Conservation (phyloP, 2,113 vertebrate genomes). For the Cephalopholis sonnerati region DNA sequence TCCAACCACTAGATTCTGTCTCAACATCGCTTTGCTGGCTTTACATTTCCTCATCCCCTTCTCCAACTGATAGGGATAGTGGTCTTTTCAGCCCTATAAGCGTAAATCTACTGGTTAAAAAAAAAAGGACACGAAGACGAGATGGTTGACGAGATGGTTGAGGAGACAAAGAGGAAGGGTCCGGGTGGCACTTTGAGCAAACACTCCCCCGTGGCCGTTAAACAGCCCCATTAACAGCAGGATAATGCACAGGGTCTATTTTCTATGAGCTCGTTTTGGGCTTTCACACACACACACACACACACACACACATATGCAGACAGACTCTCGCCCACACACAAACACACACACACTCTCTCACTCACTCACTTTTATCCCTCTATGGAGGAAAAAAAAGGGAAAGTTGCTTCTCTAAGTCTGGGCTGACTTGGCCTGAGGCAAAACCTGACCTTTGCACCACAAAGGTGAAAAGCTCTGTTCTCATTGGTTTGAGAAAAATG, state of each 20-base stretch:
- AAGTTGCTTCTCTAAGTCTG: constrained; percentile 73
- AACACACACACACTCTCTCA: constrained; percentile 42
- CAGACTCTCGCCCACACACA: constrained; percentile 40
- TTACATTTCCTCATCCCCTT: not conserved
- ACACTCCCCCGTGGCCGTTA: constrained; percentile 38
- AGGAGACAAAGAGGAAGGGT: constrained; percentile 27
- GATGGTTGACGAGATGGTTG: not conserved
- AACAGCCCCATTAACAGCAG: constrained; percentile 50
- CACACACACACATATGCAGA: constrained; percentile 29
- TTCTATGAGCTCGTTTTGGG: constrained; percentile 24
- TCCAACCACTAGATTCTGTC: no score
- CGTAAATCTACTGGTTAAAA: not conserved
- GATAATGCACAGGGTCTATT: constrained; percentile 46
- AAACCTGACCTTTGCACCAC: constrained; percentile 82
- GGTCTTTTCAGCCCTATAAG: not conserved
- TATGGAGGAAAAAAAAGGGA: constrained; percentile 55
- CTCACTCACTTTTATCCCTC: constrained; percentile 52
- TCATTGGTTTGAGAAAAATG: constrained; percentile 83
- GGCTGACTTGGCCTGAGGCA: constrained; percentile 81
- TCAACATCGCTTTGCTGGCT: no score
- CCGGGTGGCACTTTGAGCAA: constrained; percentile 37
- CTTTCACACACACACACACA: constrained; percentile 23
- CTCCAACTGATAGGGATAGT: not conserved
- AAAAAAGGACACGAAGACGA: not conserved
- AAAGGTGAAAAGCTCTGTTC: constrained; percentile 85